Conservation (phyloP, 2,888 invertebrate genomes). For the Dascillus cervinus region DNA sequence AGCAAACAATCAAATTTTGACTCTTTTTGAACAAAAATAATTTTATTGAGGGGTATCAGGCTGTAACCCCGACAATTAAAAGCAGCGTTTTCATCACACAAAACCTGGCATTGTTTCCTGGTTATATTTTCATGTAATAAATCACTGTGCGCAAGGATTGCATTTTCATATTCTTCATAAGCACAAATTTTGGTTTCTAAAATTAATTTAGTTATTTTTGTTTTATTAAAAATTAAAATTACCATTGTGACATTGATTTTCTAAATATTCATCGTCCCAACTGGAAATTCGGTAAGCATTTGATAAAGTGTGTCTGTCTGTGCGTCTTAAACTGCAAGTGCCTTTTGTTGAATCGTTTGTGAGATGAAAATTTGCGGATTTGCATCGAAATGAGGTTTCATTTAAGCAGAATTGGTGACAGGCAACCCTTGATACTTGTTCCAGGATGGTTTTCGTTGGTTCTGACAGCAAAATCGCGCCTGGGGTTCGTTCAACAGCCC, state of each 20-base stretch:
- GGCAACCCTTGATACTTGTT: conserved; percentile 54
- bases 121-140: conserved; percentile 44
- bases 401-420: conserved; percentile 60
- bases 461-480: conserved; percentile 71
- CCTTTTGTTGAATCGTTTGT: conserved; percentile 40
- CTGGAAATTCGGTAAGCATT: conserved; percentile 69
- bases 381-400: conserved; percentile 47
- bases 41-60: conserved; percentile 22
- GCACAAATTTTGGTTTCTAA: conserved; percentile 53
- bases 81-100: conserved; percentile 54
- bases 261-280: conserved; percentile 73
- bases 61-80: conserved; percentile 72
- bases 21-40: conserved; percentile 17
- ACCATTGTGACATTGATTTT: conserved; percentile 67
- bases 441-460: conserved; percentile 52
- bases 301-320: conserved; percentile 67
- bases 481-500: conserved; percentile 69
- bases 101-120: conserved; percentile 47
- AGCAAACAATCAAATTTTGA: conserved; percentile 50
- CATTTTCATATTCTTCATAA: conserved; percentile 68
- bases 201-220: conserved; percentile 2
- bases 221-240: conserved; percentile 3
- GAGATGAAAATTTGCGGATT: conserved; percentile 48
- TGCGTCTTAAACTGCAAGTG: conserved; percentile 61
- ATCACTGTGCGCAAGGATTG: conserved; percentile 58